Percentiles rank a stretch among this genome's conserved stretches.
These are phyloP conservation scores for Lethenteron reissneri DNA, from an alignment of 2,113 vertebrate genomes.

Conservation along the genomic window DNA sequence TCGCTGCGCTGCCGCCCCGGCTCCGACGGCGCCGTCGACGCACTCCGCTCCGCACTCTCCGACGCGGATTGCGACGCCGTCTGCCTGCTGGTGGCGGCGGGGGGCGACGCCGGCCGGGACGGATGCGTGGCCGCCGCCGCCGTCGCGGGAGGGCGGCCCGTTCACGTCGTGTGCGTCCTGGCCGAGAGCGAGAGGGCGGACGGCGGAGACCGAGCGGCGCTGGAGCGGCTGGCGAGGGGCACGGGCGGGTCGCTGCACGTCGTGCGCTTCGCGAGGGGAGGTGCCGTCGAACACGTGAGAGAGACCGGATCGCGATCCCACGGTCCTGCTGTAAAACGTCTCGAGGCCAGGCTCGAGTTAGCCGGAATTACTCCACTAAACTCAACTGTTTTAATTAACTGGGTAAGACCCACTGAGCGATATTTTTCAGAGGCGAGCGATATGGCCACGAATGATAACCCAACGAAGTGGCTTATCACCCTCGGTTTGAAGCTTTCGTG, in stretches of 20 bases:
- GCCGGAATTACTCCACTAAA: too few species aligned
- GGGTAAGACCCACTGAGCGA: too few species aligned
- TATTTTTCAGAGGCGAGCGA: too few species aligned
- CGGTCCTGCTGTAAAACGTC: too few species aligned
- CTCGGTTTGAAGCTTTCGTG: too few species aligned
- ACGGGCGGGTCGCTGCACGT: slow-evolving; percentile 11
- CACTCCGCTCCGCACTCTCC: neutral
- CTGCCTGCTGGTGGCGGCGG: neutral
- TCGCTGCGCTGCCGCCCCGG: neutral
- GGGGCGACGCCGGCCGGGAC: fast-evolving
- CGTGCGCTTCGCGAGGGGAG: neutral
- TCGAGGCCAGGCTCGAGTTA: too few species aligned
- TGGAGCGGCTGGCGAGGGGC: neutral
- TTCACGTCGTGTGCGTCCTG: neutral
- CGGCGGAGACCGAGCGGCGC: neutral
- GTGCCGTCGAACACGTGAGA: slow-evolving; percentile 2
- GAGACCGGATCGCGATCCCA: too few species aligned
- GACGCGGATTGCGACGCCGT: neutral
- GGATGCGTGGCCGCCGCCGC: neutral
- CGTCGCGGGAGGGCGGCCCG: neutral
- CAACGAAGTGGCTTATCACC: too few species aligned
- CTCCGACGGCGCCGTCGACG: neutral
- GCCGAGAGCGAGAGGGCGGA: neutral
- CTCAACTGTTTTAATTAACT: too few species aligned
- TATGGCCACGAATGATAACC: too few species aligned